Base-by-base conservation (phyloP, 35 echinoderm and acorn worm species). In the Ophioderma brevispina region DNA sequence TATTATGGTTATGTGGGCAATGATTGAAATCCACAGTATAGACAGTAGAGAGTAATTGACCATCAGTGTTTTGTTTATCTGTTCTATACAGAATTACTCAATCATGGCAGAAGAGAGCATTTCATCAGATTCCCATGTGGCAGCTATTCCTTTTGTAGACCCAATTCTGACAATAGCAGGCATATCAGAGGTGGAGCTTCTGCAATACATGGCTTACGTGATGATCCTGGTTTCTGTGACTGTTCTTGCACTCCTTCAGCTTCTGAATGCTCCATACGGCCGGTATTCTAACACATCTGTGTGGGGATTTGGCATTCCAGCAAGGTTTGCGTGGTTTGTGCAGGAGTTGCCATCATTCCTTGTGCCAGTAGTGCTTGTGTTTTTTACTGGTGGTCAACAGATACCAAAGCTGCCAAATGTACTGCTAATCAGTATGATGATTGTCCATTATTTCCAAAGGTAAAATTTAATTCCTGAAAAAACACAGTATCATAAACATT, bases 361-460 rank as follows among this genome's bases (percentile, higher is more conserved):
- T 18, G 77, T 89, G 5, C 87, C 87, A 0, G 76, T 89, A 30
- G 18, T 89, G 31, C 39, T 80, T 34, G 43, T 89, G 21, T 18
- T 75, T 17, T 87, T 36, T 31, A 76, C 50, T 15, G 31, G 76
- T 1, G 35, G 59, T 21, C 50, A 21, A 21, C 46, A 52, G 21
- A 8, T 52, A 34, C 31, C 50, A 8, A 33, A 52, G 0, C 6
- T 87, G 14, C 55, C 84, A 30, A 87, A 87, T 87, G 1, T 18
- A 0, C n/a, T 87, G 17, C 50, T 64, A 28, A 64, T 87, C 33
- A 37, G 84, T 11, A 75, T 37, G 5, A 75, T 31, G 19, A 76
- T 87, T 76, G 15, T 77, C 5, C 84, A 87, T 42, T 87, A 87
- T 76, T 87, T 87, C 59, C 84, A 87, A 77, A 87, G 84, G 84